phyloP scores from a whole-genome alignment of 2,113 vertebrate species.

The Chaetorhynchus papuensis region DNA sequence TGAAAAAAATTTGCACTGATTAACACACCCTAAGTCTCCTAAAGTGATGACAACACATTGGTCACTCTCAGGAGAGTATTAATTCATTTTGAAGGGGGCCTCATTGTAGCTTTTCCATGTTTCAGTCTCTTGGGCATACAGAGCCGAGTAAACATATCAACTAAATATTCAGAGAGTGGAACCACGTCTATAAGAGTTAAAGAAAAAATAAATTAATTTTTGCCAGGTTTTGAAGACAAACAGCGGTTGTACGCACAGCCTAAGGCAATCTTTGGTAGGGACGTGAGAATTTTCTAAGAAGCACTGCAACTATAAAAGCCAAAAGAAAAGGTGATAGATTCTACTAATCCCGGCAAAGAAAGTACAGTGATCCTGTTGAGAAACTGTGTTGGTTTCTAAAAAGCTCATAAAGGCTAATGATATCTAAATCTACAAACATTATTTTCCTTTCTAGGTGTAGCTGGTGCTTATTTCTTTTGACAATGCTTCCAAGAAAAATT shows the following conservation, averaged over 20 bases:
- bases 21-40: not conserved
- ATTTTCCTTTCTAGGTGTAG: not conserved
- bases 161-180: not conserved
- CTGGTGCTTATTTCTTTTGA: not conserved
- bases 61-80: not conserved
- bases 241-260: not conserved
- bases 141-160: not conserved
- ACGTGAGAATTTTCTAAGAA: not conserved
- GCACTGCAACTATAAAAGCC: not conserved
- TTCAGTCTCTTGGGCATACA: not conserved
- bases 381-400: not conserved
- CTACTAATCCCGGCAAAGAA: not conserved
- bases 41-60: not conserved
- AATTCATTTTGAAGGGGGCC: fast-evolving
- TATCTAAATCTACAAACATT: not conserved
- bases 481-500: not conserved
- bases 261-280: not conserved
- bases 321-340: not conserved
- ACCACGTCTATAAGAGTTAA: not conserved
- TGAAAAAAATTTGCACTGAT: not conserved
- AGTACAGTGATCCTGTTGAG: not conserved
- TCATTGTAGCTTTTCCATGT: not conserved
- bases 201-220: not conserved
- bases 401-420: not conserved
- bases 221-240: not conserved